phyloP scores from a whole-genome alignment of 2,113 vertebrate species.

The Ameiurus melas region DNA sequence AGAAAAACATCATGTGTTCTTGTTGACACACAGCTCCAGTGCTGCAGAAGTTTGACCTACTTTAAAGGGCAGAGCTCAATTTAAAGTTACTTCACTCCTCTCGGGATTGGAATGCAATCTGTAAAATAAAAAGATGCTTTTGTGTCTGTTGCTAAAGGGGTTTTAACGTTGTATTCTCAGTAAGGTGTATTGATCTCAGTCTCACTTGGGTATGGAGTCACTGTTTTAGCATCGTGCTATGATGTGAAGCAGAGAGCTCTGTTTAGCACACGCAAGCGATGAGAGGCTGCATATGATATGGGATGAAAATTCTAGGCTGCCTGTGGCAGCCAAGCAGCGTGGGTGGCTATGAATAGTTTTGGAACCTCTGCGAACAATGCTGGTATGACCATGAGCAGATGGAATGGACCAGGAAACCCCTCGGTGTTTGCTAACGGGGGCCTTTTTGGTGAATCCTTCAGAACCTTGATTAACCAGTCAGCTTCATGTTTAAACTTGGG shows the following conservation, averaged over 20 bases:
- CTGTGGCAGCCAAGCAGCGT: background rate
- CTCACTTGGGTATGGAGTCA: slow-evolving; percentile 21
- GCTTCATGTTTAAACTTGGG: background rate
- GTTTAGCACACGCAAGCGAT: slow-evolving; percentile 54
- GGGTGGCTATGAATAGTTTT: slow-evolving; percentile 35
- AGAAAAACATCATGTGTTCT: slow-evolving; percentile 66
- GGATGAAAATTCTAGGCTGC: slow-evolving; percentile 27
- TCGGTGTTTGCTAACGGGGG: slow-evolving; percentile 11
- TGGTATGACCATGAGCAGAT: slow-evolving; percentile 42
- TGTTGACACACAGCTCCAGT: slow-evolving; percentile 59
- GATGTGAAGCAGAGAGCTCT: slow-evolving; percentile 40
- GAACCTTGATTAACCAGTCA: slow-evolving; percentile 20
- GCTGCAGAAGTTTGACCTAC: slow-evolving; percentile 58
- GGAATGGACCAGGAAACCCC: slow-evolving; percentile 37
- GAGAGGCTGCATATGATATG: slow-evolving; percentile 20
- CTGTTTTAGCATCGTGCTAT: slow-evolving; percentile 29
- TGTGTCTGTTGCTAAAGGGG: slow-evolving; percentile 44
- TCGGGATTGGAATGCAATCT: slow-evolving; percentile 32
- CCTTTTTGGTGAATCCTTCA: slow-evolving; percentile 8
- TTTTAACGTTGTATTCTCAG: slow-evolving; percentile 34
- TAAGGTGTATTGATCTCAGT: slow-evolving; percentile 39
- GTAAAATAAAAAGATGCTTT: slow-evolving; percentile 11
- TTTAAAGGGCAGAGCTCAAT: slow-evolving; percentile 57
- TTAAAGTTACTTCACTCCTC: slow-evolving; percentile 48
- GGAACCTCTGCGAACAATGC: slow-evolving; percentile 48